These are phyloP conservation scores for Neogale vison DNA, from an alignment of 2,113 vertebrate species.

Conservation along the genomic window DNA sequence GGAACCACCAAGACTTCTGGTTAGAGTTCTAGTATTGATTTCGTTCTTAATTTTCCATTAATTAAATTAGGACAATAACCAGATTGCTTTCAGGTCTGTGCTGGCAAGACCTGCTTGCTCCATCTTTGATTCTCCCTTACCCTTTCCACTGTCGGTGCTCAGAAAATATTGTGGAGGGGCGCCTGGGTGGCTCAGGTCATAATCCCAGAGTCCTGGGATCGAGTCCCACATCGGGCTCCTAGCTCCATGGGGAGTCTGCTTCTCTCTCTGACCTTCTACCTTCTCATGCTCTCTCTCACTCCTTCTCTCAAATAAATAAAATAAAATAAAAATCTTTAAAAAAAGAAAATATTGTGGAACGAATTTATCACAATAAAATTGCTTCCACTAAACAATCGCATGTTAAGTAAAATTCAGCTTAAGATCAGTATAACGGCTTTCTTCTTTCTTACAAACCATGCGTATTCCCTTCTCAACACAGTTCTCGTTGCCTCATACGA, in stretches of 20 bases:
- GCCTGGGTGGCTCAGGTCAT: too few relatives aligned
- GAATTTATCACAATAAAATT: not conserved
- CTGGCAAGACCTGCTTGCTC: not conserved
- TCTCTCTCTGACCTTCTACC: too few relatives aligned
- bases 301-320: too few relatives aligned
- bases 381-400: not conserved
- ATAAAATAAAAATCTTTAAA: too few relatives aligned
- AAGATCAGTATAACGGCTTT: conserved; percentile 3
- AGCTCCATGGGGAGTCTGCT: too few relatives aligned
- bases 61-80: not conserved
- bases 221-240: too few relatives aligned
- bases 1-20: conserved; percentile 30
- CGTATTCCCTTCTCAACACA: not conserved
- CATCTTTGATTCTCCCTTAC: not conserved
- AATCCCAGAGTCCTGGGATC: too few relatives aligned
- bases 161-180: not conserved
- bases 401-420: not conserved
- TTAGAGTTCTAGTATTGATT: conserved; percentile 9
- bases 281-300: too few relatives aligned
- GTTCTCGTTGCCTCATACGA: not conserved
- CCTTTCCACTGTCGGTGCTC: not conserved
- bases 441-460: not conserved
- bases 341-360: not conserved
- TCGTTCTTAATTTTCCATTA: not conserved
- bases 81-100: not conserved